Evolutionary conservation across 30 jellyfish, hydroid and myxozoan genomes (phyloP), one percentile per base, ranked within the genome.

Genomic region (Hydractinia echinata): DNA sequence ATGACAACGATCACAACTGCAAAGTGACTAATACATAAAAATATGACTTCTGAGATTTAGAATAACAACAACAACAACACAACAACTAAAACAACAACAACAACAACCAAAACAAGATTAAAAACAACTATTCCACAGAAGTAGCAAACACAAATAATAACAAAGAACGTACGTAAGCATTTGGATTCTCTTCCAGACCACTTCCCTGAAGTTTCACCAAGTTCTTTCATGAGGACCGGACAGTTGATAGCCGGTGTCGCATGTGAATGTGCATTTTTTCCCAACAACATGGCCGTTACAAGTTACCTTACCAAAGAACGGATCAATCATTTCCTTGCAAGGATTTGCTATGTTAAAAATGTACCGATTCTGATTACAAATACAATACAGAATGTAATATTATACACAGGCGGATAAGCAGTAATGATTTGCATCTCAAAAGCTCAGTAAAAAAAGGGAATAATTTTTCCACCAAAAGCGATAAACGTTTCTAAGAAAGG

Each of bases 261-360:
- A 89, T n/a, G 92, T 54, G 53, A 84, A 84, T 49, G 66, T 54
- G 81, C 96, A 89, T 10, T 30, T 81, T 68, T 76, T 89, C 6
- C 95, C 96, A 53, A 89, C 84, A 6, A 88, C 61, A 54, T 80
- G 20, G 4, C 96, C 96, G 55, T 89, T 80, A 72, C 96, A 89
- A 51, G 19, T 18, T 14, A 79, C 83, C 14, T 13, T 49, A 50
- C 96, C 96, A 60, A 51, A 89, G 84, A 89, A 84, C 66, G 95
- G 95, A 5, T 88, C 87, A 10, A 68, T 73, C 5, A 84, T 67
- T 64, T 44, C 84, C 60, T 81, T 86, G 72, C 96, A 89, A 10
- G 54, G 86, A 19, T 85, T 79, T 6, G 96, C 96, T 89, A 53
- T 7, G 76, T 61, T 61, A 55, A 51, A 67, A 77, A 81, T 21